Base-by-base conservation (phyloP, 2,888 invertebrate genomes). In the Schizotus pectinicornis region DNA sequence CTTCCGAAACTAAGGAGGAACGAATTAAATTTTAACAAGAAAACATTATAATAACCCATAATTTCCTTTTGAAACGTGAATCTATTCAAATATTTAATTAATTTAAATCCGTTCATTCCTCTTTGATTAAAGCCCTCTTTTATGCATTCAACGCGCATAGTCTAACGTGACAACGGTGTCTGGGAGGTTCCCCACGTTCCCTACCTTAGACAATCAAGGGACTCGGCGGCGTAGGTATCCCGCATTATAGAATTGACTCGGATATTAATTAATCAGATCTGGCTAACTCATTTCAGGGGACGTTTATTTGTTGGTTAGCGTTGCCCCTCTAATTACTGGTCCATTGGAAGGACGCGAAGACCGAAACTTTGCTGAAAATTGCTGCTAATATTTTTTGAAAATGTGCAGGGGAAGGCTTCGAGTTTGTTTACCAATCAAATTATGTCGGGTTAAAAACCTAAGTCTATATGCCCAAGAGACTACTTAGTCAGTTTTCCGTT, bases 21-120 rank as follows among this genome's bases (percentile, higher is more conserved):
- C 56, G 45, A 53, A 67, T 67, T 67, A 62, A 62, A 65, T 62
- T 67, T 56, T 56, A 63, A 67, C 65, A 63, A 64, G 67, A 64
- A 67, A 67, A 67, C 67, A 62, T 64, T 65, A 65, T 67, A 67
- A 67, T 67, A 67, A 67, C 64, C 64, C 61, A 65, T 67, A 65
- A 65, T 67, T 67, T 67, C 55, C 59, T 58, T 67, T 67, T 62
- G 64, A 59, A 62, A 64, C 62, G 55, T 50, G 59, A 60, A 64
- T 64, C 65, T 65, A 67, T 67, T 67, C 65, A 65, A 67, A 67
- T 67, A 67, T 67, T 65, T 67, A 65, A 67, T 67, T 67, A 67
- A 65, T 67, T 67, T 67, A 67, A 67, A 67, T 67, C 64, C 65
- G 67, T 65, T 67, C 62, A 65, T 67, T 62, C 65, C 63, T 43